These are phyloP conservation scores for Crioceris asparagi DNA, from an alignment of 2,888 invertebrate species.

Conservation along the genomic window DNA sequence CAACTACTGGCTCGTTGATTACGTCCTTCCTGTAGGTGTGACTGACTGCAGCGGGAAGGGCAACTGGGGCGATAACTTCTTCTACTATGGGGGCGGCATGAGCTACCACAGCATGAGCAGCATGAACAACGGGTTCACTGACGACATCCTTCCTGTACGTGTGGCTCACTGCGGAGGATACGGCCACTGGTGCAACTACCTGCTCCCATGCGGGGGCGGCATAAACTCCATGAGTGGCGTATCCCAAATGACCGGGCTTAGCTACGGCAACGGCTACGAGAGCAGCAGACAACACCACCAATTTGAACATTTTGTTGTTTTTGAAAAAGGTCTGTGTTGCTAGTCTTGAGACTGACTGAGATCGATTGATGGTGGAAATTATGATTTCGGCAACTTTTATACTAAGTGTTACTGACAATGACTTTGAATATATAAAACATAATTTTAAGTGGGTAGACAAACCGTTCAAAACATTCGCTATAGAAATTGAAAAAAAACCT, in stretches of 20 bases:
- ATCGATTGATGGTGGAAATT: slow-evolving; percentile 13
- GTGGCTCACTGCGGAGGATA: slow-evolving; percentile 10
- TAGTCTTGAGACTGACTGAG: slow-evolving; percentile 13
- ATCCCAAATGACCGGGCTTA: slow-evolving; percentile 26
- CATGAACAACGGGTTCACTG: slow-evolving; percentile 1
- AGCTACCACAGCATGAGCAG: not conserved
- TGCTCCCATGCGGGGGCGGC: too few relatives aligned
- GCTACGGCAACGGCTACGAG: slow-evolving; percentile 45
- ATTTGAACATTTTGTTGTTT: slow-evolving; percentile 27
- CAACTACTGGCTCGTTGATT: not conserved
- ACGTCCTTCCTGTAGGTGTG: slow-evolving; percentile 1
- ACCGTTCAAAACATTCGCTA: too few relatives aligned
- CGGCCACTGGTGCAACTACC: slow-evolving; percentile 7
- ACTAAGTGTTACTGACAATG: too few relatives aligned
- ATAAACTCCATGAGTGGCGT: slow-evolving; percentile 7
- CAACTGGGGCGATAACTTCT: slow-evolving; percentile 3
- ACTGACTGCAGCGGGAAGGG: too few relatives aligned
- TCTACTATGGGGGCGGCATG: not conserved
- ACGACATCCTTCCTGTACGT: slow-evolving; percentile 16
- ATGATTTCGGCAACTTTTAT: too few relatives aligned
- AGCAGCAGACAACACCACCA: slow-evolving; percentile 40
- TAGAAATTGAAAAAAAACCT: too few relatives aligned
- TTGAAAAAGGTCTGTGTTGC: slow-evolving; percentile 19
- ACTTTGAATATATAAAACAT: too few relatives aligned
- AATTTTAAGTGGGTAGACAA: too few relatives aligned